Percentiles rank a stretch among this genome's conserved stretches.
phyloP scores from a whole-genome alignment of 1,140 invertebrate species.

The Lamellibrachia luymesi region DNA sequence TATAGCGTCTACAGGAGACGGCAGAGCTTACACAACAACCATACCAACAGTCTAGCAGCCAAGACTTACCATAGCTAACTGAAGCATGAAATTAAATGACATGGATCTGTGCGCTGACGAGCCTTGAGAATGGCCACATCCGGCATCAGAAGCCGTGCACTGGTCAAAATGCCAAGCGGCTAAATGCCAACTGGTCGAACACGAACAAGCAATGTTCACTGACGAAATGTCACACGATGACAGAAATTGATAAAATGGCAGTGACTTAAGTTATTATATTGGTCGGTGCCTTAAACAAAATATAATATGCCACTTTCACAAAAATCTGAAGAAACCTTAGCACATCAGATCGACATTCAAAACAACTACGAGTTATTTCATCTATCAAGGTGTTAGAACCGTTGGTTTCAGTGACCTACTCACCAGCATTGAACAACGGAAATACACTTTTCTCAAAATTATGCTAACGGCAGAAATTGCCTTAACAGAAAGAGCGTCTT shows the following conservation, averaged over 20 bases:
- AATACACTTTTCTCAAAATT: neutral
- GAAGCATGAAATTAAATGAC: neutral
- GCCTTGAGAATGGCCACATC: neutral
- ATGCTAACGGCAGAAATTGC: neutral
- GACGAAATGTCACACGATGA: neutral
- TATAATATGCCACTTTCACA: too few relatives aligned
- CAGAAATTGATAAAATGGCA: neutral
- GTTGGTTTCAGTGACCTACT: neutral
- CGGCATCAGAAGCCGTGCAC: neutral
- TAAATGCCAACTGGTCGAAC: neutral
- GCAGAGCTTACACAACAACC: neutral
- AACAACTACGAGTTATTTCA: too few relatives aligned
- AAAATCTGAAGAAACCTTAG: too few relatives aligned
- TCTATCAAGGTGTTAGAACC: too few relatives aligned
- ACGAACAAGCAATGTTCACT: neutral
- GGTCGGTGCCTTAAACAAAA: too few relatives aligned
- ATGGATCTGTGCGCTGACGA: neutral
- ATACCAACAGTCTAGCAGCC: neutral
- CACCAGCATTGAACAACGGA: neutral
- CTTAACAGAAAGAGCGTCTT: too few relatives aligned
- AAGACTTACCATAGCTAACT: neutral
- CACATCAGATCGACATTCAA: too few relatives aligned
- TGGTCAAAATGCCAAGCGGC: neutral
- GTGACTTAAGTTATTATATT: neutral
- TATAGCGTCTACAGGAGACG: too few relatives aligned